A percentile compares a stretch with the other conserved stretches of the same genome.
Evolutionary conservation across 37 sponge, comb jelly and placozoan species (phyloP).

Genomic region (Beroe ovata): DNA sequence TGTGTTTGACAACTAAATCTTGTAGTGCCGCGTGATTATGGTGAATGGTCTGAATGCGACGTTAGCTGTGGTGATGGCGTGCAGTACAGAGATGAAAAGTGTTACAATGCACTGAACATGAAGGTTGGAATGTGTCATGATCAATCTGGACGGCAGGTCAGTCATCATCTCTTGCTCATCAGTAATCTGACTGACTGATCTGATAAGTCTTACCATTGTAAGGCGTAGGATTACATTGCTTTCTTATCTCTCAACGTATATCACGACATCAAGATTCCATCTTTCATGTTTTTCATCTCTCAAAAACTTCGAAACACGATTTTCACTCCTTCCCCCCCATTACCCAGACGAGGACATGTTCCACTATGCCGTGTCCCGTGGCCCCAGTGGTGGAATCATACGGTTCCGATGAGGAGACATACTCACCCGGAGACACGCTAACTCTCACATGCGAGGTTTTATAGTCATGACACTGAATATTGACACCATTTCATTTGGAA

Average conservation of each 20-base stretch:
- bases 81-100: slow-evolving; percentile 17
- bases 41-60: slow-evolving; percentile 10
- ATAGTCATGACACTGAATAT: no score
- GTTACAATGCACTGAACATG: not conserved
- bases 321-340: no score
- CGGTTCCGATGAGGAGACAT: not conserved
- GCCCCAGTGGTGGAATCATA: slow-evolving; percentile 2
- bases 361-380: not conserved
- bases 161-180: not conserved
- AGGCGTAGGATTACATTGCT: no score
- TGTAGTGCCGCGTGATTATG: not conserved
- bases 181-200: no score
- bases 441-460: slow-evolving; percentile 39
- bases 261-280: no score
- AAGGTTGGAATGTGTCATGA: not conserved
- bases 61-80: slow-evolving; percentile 33
- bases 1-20: no score
- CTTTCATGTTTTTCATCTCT: no score
- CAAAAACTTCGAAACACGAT: no score
- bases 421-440: not conserved
- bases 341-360: no score
- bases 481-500: no score
- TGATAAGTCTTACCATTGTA: no score
- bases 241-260: no score
- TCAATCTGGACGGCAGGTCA: not conserved